phyloP scores from a whole-genome alignment of 2,113 vertebrate species.

The Scatophagus argus region DNA sequence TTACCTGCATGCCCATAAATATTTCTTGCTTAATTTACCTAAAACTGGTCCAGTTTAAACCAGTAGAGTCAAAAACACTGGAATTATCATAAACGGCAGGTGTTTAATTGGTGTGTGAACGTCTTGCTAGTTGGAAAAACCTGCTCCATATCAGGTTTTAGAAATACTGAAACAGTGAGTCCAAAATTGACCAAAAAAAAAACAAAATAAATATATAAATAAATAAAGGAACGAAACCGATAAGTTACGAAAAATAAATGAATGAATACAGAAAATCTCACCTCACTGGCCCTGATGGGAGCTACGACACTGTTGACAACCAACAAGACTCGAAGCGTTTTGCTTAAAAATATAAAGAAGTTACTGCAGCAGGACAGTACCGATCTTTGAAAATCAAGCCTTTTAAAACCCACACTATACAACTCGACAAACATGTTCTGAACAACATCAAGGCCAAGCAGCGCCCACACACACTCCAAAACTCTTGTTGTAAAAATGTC shows the following conservation, averaged over 20 bases:
- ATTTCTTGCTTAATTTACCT: not conserved
- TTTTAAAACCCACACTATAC: not conserved
- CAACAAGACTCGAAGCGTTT: not conserved
- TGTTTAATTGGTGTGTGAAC: not conserved
- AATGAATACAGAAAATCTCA: not conserved
- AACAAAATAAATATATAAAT: not conserved
- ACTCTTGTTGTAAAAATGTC: not conserved
- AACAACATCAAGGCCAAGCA: not conserved
- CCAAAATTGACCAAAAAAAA: not conserved
- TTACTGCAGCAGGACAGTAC: not conserved
- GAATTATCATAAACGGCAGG: not conserved
- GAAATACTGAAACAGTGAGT: not conserved
- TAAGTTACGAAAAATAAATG: too few species aligned
- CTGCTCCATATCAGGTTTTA: not conserved
- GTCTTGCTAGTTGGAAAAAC: not conserved
- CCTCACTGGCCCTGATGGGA: not conserved
- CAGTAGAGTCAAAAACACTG: not conserved
- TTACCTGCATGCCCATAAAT: not conserved
- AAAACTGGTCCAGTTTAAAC: not conserved
- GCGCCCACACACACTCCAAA: not conserved
- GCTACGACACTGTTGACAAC: not conserved
- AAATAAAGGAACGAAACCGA: not conserved
- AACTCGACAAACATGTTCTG: not conserved
- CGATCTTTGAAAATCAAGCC: not conserved
- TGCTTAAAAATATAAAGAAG: not conserved